Evolutionary conservation across 2,888 invertebrate genomes (phyloP), one percentile per base, ranked within the genome.

Genomic region (Amiota communis): DNA sequence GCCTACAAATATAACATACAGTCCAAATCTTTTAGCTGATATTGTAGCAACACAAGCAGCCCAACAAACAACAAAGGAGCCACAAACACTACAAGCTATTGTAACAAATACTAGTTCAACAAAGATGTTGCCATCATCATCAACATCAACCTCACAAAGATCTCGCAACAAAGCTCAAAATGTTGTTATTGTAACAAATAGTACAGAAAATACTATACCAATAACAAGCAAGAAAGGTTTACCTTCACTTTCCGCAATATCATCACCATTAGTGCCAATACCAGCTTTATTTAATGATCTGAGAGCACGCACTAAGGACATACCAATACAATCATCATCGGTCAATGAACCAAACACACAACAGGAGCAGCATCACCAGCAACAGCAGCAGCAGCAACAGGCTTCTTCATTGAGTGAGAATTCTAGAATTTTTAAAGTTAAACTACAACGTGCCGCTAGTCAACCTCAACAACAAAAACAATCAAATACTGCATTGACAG

Each of bases 391-490:
- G n/a, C n/a, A 36, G 1, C 23, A 23, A 6, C 36, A 36, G 6
- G 8, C 36, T 2, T 36, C 72, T 6, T 46, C 17, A 20, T 4
- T 11, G 48, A 81, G 80, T 65, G 78, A 80, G 49, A 80, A 84
- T 57, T 83, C 86, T n/a, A 81, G 80, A 72, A 84, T 86, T 6
- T 84, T 79, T 71, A 86, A 85, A 79, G 81, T 85, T 53, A 85
- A 84, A 77, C 81, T 84, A 75, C 82, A 83, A 78, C 82, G 80
- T 67, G 76, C 79, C 63, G 74, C 75, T n/a, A 6, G 36, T 6
- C 63, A 71, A 59, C 13, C 12, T 36, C 67, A 71, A 53, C 69
- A 56, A 17, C 47, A 48, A 53, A 13, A 48, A n/a, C 10, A 59
- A 59, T 17, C 36, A 23, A 13, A 49, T 36, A 53, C 67, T 23